Conservation (phyloP, 2,113 vertebrate genomes). For the Cryptoleucopteryx plumbea region DNA sequence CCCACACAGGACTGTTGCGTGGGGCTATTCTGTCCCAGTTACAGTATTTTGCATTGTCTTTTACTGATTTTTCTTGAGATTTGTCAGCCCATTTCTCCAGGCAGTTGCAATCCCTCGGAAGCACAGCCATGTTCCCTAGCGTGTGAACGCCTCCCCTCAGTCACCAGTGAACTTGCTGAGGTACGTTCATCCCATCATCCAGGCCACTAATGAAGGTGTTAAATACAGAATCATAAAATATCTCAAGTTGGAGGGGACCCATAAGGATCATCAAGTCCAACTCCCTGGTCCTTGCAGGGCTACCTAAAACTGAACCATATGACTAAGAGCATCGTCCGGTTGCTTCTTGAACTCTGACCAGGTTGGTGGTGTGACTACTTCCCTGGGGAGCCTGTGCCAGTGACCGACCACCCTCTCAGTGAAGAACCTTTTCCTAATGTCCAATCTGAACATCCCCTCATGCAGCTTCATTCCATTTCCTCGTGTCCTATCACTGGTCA, state of each 20-base stretch:
- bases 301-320: neutral
- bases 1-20: neutral
- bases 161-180: neutral
- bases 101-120: neutral
- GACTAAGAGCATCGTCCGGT: neutral
- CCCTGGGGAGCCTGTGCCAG: neutral
- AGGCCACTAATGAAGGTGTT: neutral
- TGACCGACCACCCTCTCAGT: neutral
- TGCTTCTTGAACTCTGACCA: neutral
- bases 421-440: neutral
- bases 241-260: neutral
- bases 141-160: neutral
- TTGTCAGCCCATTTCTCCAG: neutral
- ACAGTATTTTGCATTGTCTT: neutral
- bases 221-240: neutral
- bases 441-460: neutral
- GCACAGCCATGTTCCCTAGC: accelerated
- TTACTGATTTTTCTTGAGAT: neutral
- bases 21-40: neutral
- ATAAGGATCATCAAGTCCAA: neutral
- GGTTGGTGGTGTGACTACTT: neutral
- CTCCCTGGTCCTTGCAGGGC: neutral
- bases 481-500: accelerated
- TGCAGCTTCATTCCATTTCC: neutral
- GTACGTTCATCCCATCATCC: neutral